phyloP scores from a whole-genome alignment of 2,888 invertebrate genomes.

The Lepidocyrtinus sp. region DNA sequence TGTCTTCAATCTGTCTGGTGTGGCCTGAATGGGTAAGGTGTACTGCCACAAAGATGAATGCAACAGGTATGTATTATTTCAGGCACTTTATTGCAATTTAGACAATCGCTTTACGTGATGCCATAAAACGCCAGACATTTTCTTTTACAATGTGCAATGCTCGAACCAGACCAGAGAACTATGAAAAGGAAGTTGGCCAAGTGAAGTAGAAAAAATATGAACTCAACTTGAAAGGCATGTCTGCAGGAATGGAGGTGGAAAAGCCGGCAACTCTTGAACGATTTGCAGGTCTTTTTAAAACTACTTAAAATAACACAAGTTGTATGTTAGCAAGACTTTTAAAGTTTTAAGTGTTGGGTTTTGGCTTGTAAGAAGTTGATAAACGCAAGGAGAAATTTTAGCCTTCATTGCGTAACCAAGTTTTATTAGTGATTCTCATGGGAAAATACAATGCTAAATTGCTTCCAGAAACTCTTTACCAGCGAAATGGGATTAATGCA shows the following conservation, averaged over 20 bases:
- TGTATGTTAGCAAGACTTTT: background rate
- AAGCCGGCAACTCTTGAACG: background rate
- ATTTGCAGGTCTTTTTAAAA: background rate
- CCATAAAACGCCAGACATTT: background rate
- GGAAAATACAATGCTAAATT: background rate
- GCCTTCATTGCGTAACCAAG: too few relatives aligned
- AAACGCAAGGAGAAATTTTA: too few relatives aligned
- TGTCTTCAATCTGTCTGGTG: constrained; percentile 13
- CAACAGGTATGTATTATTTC: background rate
- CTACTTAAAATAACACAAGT: background rate
- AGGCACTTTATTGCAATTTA: background rate
- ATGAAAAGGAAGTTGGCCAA: constrained; percentile 39
- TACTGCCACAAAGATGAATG: too few relatives aligned
- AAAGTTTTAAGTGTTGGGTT: background rate
- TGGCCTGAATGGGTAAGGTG: background rate
- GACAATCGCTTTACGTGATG: background rate
- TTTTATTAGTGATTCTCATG: too few relatives aligned
- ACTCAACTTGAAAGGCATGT: background rate
- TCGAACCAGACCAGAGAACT: background rate
- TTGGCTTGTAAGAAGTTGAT: too few relatives aligned
- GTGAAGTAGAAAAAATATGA: background rate
- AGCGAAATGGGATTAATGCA: too few relatives aligned
- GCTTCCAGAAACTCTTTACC: background rate
- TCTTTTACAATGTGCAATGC: background rate
- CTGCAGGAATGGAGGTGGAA: background rate